Evolutionary conservation across 2,797 vertebrate species (phyloP).

Genomic region (Antrozous pallidus): DNA sequence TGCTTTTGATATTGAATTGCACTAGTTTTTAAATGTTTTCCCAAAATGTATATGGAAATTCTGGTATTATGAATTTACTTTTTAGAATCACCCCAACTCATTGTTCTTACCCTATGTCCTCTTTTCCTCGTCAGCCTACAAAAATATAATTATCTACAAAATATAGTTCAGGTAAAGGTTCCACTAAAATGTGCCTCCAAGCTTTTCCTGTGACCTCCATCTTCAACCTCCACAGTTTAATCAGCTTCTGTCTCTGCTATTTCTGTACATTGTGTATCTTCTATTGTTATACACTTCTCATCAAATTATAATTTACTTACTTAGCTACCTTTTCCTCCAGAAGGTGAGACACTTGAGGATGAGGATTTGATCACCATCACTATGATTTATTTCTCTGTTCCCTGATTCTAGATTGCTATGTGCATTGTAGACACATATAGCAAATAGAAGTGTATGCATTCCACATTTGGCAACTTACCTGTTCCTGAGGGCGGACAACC

Average conservation of each 20-base stretch:
- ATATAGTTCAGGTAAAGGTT: background rate
- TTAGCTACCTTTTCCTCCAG: background rate
- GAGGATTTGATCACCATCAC: background rate
- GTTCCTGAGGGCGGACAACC: constrained; percentile 52
- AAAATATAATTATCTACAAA: background rate
- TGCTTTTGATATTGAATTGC: background rate
- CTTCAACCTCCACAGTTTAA: background rate
- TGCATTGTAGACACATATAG: background rate
- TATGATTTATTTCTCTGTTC: background rate
- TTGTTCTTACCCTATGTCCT: background rate
- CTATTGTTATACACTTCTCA: background rate
- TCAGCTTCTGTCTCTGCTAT: background rate
- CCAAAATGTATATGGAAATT: background rate
- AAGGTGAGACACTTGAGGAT: background rate
- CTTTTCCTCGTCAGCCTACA: background rate
- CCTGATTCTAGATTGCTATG: background rate
- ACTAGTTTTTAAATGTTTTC: background rate
- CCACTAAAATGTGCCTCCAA: background rate
- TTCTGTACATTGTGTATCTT: background rate
- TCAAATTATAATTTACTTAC: background rate
- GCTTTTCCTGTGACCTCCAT: background rate
- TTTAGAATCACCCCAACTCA: background rate
- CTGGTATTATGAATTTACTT: background rate
- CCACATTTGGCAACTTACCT: constrained; percentile 21
- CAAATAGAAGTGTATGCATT: background rate